Conservation (phyloP, 2,113 vertebrate species). For the Barnardius zonarius region DNA sequence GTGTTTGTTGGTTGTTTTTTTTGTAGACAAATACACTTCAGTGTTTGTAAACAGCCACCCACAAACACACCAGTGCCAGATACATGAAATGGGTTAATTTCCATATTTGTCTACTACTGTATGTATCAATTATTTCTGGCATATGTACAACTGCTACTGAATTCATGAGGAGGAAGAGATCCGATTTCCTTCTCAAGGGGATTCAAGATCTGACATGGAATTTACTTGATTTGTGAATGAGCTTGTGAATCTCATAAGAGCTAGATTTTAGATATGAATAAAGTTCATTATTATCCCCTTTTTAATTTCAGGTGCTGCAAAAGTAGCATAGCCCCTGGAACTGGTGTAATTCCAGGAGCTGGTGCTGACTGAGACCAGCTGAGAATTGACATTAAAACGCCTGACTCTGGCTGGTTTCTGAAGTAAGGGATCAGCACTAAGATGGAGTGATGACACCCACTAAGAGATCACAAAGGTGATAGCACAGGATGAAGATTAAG, state of each 20-base stretch:
- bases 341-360: neutral
- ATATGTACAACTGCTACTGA: neutral
- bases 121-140: neutral
- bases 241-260: neutral
- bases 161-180: neutral
- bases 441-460: neutral
- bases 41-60: constrained; percentile 19
- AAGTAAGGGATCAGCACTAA: neutral
- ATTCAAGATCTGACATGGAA: neutral
- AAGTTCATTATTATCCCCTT: neutral
- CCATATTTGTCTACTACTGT: neutral
- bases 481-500: neutral
- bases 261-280: neutral
- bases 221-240: neutral
- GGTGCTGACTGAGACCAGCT: neutral
- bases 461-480: neutral
- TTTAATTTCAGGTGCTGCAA: neutral
- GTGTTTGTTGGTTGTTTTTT: neutral
- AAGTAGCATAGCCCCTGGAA: accelerated
- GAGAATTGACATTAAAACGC: neutral
- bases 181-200: neutral
- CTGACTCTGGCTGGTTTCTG: neutral
- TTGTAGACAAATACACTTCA: neutral
- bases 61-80: neutral
- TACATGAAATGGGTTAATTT: neutral